Base-by-base conservation (phyloP, 2,113 vertebrate species). In the Lasiurus cinereus region DNA sequence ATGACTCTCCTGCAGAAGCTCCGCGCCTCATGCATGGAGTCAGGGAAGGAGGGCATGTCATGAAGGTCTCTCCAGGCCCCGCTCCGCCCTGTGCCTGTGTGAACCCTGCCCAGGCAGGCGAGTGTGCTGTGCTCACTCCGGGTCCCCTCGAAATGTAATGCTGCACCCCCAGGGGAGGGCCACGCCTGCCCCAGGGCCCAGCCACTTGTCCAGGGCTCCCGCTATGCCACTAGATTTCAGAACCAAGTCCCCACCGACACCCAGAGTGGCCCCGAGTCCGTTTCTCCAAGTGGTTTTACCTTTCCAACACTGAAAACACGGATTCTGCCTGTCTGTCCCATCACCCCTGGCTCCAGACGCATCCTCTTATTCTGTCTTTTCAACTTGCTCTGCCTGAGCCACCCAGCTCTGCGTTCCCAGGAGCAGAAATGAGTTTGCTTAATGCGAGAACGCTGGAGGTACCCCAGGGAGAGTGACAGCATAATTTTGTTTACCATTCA, bases 401-500 rank as follows among this genome's bases (percentile, higher is more conserved):
- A 24, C 56, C 93, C 93, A 93, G 82, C 54, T 15, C 22, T 50
- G 31, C 78, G 90, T 70, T 90, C 72, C 85, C 64, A 33, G 19
- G 79, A 95, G 97, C 88, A 96, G 94, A 97, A 97, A 93, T 93
- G 90, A 92, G 94, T 97, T 89, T 90, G 91, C 96, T 98, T 96
- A 96, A 97, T 95, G 96, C 95, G 93, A 97, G 94, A 96, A 96
- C 76, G 50, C 67, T 90, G 83, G 80, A 83, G 84, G 94, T 92
- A 77, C 90, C 97, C 93, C 93, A 94, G 31, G 52, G 46, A 95
- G 92, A 97, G 74, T 93, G 97, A 98, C 79, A 95, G 50, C 84
- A 86, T 94, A 82, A 97, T 96, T 97, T 95, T 97, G 97, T 98
- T 98, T 98, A 95, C 94, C 90, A 27, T 46, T 96, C 95, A 94